These are phyloP conservation scores for Oxytorus armatus DNA, from an alignment of 2,888 invertebrate species.

Conservation along the genomic window DNA sequence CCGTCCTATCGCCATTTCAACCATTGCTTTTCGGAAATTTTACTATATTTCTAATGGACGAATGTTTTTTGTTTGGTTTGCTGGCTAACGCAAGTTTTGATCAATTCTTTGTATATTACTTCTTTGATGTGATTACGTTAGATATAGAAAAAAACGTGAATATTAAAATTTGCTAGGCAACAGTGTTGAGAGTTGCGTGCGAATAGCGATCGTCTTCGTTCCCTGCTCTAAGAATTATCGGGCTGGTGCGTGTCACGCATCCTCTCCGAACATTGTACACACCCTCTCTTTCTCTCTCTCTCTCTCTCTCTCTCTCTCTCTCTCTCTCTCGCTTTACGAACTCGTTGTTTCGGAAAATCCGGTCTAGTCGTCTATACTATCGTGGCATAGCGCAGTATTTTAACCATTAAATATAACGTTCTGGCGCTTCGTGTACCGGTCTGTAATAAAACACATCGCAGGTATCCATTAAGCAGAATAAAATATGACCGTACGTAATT, in stretches of 20 bases:
- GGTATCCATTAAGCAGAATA: slow-evolving; percentile 56
- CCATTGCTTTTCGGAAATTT: slow-evolving; percentile 71
- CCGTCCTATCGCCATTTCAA: slow-evolving; percentile 78
- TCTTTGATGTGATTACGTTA: neutral
- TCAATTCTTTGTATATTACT: slow-evolving; percentile 13
- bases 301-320: too few species aligned
- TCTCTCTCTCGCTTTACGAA: slow-evolving; percentile 18
- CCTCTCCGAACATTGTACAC: slow-evolving; percentile 3
- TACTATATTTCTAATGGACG: slow-evolving; percentile 74
- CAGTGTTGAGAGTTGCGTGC: slow-evolving; percentile 56
- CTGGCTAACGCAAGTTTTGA: neutral
- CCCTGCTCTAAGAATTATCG: slow-evolving; percentile 15
- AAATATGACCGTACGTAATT: slow-evolving; percentile 58
- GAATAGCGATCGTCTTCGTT: slow-evolving; percentile 50
- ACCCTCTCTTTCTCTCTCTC: too few species aligned
- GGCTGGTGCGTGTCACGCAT: slow-evolving; percentile 55
- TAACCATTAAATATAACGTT: slow-evolving; percentile 54
- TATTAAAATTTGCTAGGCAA: slow-evolving; percentile 2
- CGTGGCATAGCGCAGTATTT: neutral
- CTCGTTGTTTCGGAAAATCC: slow-evolving; percentile 66
- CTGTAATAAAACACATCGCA: slow-evolving; percentile 56
- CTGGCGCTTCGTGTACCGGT: slow-evolving; percentile 24
- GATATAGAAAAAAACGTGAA: slow-evolving; percentile 9
- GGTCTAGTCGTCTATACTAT: slow-evolving; percentile 56
- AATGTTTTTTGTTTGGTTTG: slow-evolving; percentile 11